Percentiles rank a stretch among this genome's conserved stretches.
Conservation (phyloP, 2,797 vertebrate species). For the Australoheros facetus region DNA sequence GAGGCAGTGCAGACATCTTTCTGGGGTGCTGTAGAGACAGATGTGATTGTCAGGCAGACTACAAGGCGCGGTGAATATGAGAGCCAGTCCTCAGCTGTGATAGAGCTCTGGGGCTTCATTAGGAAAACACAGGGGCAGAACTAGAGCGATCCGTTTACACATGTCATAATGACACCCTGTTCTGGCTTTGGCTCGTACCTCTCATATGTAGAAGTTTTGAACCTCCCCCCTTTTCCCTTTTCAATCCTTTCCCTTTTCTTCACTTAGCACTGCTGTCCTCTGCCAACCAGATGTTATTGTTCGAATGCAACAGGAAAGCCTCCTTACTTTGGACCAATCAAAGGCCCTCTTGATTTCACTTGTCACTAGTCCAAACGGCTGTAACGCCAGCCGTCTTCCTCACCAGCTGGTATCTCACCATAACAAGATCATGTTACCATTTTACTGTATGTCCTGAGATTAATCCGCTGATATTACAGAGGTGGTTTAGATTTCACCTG, state of each 20-base stretch:
- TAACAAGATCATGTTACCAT: conserved; percentile 62
- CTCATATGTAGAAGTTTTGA: conserved; percentile 42
- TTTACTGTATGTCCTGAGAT: conserved; percentile 66
- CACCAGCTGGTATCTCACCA: conserved; percentile 56
- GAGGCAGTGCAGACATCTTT: conserved; percentile 33
- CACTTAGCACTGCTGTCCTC: conserved; percentile 47
- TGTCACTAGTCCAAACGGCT: conserved; percentile 49
- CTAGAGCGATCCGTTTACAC: conserved; percentile 53
- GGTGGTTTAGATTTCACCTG: conserved; percentile 61
- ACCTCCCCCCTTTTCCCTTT: conserved; percentile 36
- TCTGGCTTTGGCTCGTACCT: conserved; percentile 44
- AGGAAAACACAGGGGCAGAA: conserved; percentile 60
- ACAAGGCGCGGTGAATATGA: conserved; percentile 50
- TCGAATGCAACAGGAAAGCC: conserved; percentile 56
- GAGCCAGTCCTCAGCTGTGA: conserved; percentile 55
- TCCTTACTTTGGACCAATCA: conserved; percentile 65
- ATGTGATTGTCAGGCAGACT: conserved; percentile 62
- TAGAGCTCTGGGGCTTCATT: conserved; percentile 57
- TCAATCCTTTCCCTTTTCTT: conserved; percentile 50
- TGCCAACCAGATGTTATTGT: conserved; percentile 77
- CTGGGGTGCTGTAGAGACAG: conserved; percentile 47
- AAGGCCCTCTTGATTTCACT: conserved; percentile 61
- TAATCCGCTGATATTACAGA: conserved; percentile 67
- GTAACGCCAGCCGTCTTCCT: conserved; percentile 55
- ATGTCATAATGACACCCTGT: conserved; percentile 70